phyloP scores from a whole-genome alignment of 2,113 vertebrate genomes.

The Daboia siamensis region DNA sequence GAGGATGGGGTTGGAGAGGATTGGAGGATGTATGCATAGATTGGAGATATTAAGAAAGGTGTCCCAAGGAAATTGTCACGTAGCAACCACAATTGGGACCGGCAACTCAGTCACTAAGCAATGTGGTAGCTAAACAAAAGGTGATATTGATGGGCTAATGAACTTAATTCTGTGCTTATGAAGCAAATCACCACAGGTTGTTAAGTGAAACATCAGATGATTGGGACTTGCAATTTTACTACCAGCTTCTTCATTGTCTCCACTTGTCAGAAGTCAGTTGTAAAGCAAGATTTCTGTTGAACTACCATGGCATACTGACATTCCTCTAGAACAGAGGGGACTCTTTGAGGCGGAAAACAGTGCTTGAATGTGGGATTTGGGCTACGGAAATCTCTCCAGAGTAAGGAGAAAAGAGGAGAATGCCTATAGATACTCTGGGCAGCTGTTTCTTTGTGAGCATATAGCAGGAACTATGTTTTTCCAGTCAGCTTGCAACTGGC shows the following conservation, averaged over 20 bases:
- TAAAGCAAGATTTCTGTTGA: not conserved
- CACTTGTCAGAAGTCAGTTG: not conserved
- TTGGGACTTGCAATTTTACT: not conserved
- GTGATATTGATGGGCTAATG: not conserved
- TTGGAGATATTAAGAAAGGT: not conserved
- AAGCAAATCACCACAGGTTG: not conserved
- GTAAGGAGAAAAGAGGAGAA: not conserved
- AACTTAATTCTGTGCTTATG: not conserved
- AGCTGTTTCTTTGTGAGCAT: not conserved
- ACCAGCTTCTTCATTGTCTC: not conserved
- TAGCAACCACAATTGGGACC: not conserved
- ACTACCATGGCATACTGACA: not conserved
- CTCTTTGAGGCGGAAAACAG: not conserved
- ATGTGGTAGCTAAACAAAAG: not conserved
- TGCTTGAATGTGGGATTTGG: not conserved
- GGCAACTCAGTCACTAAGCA: not conserved
- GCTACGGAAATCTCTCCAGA: not conserved
- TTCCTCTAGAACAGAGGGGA: not conserved
- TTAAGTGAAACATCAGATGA: not conserved
- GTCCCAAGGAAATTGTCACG: not conserved
- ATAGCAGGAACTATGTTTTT: not conserved
- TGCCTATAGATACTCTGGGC: not conserved
- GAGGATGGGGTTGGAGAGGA: not conserved
- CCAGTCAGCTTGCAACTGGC: not conserved
- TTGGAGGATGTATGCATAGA: not conserved